Base-by-base conservation (phyloP, 1,140 invertebrate species). In the Euura saliciscinereae region DNA sequence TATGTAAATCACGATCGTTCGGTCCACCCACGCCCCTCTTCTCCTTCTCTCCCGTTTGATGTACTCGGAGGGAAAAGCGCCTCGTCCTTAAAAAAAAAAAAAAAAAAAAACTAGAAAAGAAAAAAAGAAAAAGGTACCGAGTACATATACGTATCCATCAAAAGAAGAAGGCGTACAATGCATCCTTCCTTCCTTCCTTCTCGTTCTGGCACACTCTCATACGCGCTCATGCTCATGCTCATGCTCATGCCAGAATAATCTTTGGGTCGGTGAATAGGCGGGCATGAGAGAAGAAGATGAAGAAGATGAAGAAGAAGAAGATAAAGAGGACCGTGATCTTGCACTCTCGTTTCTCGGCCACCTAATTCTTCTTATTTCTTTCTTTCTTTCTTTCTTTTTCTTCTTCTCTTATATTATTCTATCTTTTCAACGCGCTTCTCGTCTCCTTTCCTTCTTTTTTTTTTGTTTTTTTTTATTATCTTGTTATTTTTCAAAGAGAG, bases 321-420 rank as follows among this genome's bases (percentile, higher is more conserved):
- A 81, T 83, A 83, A 84, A 82, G 51, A 78, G 80, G 75, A 75
- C 77, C 83, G 78, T 74, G 80, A 83, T 83, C 83, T 78, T 73
- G 73, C 74, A 65, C 66, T 65, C 72, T 71, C 70, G 13, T 65
- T 51, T 72, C 45, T 42, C 66, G 51, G 8, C 64, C 68, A 10
- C 64, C 46, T 43, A n/a, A 44, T 73, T 66, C 28, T 66, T 11
- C 69, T 42, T 65, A 28, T 11, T 67, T 70, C 66, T 51, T 10
- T 73, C 44, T 46, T 66, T 66, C 71, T 67, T 44, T 13, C 65
- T 42, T 46, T 64, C 68, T 43, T 44, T 64, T 10, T 43, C 44
- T 66, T 45, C 6, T 70, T 11, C n/a, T 64, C 46, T 65, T 65
- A 45, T 11, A 45, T 11, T 71, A 28, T 74, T 51, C 66, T 44